Evolutionary conservation across 2,797 vertebrate genomes (phyloP).

Genomic region (Clarias pachynema): DNA sequence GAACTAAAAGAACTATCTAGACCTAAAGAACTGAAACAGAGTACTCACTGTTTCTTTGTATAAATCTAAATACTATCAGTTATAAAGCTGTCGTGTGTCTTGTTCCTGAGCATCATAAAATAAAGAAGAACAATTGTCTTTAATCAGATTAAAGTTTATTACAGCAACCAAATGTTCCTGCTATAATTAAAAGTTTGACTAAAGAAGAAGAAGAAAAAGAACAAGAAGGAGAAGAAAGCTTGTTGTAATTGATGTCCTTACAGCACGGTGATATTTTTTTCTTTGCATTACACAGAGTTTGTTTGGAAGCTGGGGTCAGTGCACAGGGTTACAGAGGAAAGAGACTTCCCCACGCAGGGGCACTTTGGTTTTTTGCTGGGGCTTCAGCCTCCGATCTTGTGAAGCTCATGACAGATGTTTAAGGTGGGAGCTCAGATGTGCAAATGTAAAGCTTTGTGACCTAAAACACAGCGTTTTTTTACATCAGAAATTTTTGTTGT

Average conservation of each 20-base stretch:
- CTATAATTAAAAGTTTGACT: background rate
- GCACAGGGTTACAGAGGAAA: background rate
- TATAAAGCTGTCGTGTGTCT: background rate
- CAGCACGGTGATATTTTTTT: background rate
- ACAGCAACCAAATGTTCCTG: background rate
- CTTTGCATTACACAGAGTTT: background rate
- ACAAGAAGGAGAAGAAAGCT: background rate
- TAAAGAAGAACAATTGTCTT: background rate
- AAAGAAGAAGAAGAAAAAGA: background rate
- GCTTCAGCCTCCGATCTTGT: background rate
- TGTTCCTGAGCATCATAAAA: background rate
- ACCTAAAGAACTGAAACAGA: background rate
- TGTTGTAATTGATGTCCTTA: background rate
- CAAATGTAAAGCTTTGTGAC: constrained; percentile 8
- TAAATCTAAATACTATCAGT: background rate
- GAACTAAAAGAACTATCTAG: background rate
- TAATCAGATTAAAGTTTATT: background rate
- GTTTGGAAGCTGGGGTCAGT: background rate
- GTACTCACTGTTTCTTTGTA: background rate
- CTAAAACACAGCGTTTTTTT: background rate
- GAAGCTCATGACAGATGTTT: background rate
- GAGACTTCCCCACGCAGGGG: background rate
- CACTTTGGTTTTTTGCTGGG: background rate
- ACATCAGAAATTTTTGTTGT: background rate
- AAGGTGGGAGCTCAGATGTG: background rate